Base-by-base conservation (phyloP, 2,888 invertebrate genomes). In the Formica aserva region DNA sequence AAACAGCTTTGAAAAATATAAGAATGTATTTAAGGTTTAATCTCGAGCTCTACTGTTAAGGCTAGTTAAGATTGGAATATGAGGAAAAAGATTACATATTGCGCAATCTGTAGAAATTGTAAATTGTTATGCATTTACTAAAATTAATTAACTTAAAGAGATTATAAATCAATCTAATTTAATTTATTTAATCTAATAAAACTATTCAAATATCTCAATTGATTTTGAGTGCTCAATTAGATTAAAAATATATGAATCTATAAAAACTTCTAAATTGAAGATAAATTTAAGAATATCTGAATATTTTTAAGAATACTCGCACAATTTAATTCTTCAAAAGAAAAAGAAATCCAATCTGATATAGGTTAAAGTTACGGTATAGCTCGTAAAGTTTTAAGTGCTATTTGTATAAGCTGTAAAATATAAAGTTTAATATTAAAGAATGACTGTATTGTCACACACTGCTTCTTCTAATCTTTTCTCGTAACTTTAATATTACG, bases 21-120 rank as follows among this genome's bases (percentile, higher is more conserved):
- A 74, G 38, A 60, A 60, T 26, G 5, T 3, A 13, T 74, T 35
- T 41, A 18, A 60, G 26, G 3, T 60, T 74, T 74, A 60, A 74
- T 74, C 6, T 18, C 13, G 6, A 57, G 0, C 8, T 26, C 6
- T 60, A 60, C 0, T 29, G 13, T 57, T 57, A 38, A 45, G 0
- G 3, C 15, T 2, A 0, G 8, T 15, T 35, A 35, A 22, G 4
- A 22, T 72, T 72, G 38, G n/a, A 29, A 41, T 60, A 60, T 41
- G 29, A 60, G 29, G 13, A 72, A 57, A 1, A 41, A 38, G 22
- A 8, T 72, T 26, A 57, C 3, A 60, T 26, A 18, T 41, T 60
- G 22, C 26, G 13, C 18, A 74, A 57, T 38, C 22, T 55, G 22
- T 55, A 55, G 22, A 55, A 55, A 55, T 11, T 55, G 11, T 55